phyloP scores from a whole-genome alignment of 2,113 vertebrate genomes.

The Siniperca chuatsi region DNA sequence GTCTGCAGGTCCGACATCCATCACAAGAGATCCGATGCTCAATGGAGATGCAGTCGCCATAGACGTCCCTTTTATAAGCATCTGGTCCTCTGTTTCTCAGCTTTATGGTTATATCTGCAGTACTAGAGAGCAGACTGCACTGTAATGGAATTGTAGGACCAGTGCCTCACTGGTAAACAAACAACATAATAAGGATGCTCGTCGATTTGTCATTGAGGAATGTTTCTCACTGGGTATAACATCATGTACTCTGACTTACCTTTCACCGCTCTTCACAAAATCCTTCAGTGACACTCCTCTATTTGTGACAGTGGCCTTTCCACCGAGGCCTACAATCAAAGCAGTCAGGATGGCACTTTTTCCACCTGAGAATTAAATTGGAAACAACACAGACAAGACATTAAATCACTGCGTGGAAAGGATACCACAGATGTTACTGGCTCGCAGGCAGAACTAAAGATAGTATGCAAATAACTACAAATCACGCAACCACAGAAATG shows the following conservation, averaged over 20 bases:
- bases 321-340: conserved; percentile 93
- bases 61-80: conserved; percentile 87
- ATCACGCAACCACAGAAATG: not conserved
- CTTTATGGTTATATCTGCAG: conserved; percentile 89
- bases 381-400: not conserved
- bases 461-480: conserved; percentile 9
- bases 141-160: not conserved
- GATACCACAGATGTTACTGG: not conserved
- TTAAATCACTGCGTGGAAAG: conserved; percentile 11
- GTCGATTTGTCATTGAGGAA: not conserved
- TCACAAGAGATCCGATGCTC: conserved; percentile 88
- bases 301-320: conserved; percentile 92
- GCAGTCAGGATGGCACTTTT: conserved; percentile 94
- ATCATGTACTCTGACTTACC: conserved; percentile 78
- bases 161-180: not conserved
- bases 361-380: conserved; percentile 82
- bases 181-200: not conserved
- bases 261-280: conserved; percentile 92
- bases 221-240: not conserved
- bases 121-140: conserved; percentile 73
- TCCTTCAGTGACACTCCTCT: conserved; percentile 91
- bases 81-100: conserved; percentile 90
- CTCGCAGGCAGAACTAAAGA: not conserved
- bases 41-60: conserved; percentile 87
- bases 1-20: conserved; percentile 87